Base-by-base conservation (phyloP, 2,797 vertebrate genomes). In the Sebastes trivittatus region DNA sequence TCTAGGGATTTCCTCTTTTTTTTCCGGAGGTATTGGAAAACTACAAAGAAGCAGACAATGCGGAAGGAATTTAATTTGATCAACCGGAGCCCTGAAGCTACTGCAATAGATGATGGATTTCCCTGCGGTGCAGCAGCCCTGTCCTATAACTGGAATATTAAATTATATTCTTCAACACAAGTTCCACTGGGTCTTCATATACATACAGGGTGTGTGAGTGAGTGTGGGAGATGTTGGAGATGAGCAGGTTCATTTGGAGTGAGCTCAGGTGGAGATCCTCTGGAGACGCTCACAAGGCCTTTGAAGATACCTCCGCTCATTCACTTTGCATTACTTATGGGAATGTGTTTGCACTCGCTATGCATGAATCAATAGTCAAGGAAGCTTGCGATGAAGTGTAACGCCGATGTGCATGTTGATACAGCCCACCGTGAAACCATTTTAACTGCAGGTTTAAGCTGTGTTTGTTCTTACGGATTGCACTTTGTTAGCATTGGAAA, bases 1-100 rank as follows among this genome's bases (percentile, higher is more conserved):
- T 82, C 82, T 10, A 54, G 81, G 85, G 67, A 75, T 66, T 84
- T 72, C 14, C 11, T 74, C 29, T 29, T 29, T 49, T 68, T 63
- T 54, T 74, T 63, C 10, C 9, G 0, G 34, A 75, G 16, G 34
- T 42, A 70, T 60, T 70, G 54, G 22, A 36, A 80, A 77, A 58
- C 67, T 81, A 79, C 80, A 88, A 86, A 83, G 84, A 62, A 60
- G 27, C 73, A 83, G 55, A 88, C 52, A 83, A 84, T 56, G 55
- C 14, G 22, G 32, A 30, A 59, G 63, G 56, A 80, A 78, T 78
- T 72, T 73, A 70, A 88, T 81, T 82, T 86, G 79, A 89, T 84
- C 82, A 86, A 6, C 36, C 61, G 3, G 7, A 64, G 80, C 36
- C 81, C 81, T 84, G 80, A 56, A 85, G 84, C 59, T 36, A 42